Evolutionary conservation across 2,888 invertebrate genomes (phyloP).

Genomic region (Laspeyria flexula): DNA sequence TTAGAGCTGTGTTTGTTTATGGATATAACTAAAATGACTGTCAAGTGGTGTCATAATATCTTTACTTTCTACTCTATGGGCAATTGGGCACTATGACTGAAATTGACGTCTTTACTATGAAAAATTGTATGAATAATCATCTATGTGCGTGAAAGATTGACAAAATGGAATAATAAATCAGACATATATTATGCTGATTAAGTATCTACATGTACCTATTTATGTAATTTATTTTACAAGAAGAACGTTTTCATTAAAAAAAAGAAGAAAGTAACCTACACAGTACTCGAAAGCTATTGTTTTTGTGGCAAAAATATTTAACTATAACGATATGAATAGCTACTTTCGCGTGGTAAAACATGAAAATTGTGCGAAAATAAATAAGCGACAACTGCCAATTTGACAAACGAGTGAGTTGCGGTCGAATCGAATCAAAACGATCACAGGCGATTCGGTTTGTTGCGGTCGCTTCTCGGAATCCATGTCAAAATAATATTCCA

Average conservation of each 20-base stretch:
- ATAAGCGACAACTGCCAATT: constrained; percentile 56
- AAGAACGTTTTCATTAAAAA: too few species aligned
- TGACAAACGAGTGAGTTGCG: constrained; percentile 63
- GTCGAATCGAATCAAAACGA: constrained; percentile 57
- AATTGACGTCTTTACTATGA: too few species aligned
- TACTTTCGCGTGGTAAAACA: constrained; percentile 9
- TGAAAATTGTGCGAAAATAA: constrained; percentile 24
- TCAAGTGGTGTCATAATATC: neutral
- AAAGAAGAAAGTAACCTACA: too few species aligned
- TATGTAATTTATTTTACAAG: too few species aligned
- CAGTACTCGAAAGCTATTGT: neutral
- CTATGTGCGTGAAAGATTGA: too few species aligned
- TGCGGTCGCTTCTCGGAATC: constrained; percentile 49
- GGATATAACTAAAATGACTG: neutral
- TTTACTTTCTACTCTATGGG: neutral
- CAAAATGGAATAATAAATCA: too few species aligned
- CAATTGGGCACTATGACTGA: too few species aligned
- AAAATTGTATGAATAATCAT: too few species aligned
- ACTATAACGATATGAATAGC: neutral
- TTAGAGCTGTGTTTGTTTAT: constrained; percentile 23
- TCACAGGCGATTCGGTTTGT: constrained; percentile 51
- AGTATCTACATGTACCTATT: too few species aligned
- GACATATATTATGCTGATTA: too few species aligned
- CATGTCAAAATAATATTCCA: constrained; percentile 46
- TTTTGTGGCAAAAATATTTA: neutral